Base-by-base conservation (phyloP, 1,140 invertebrate genomes). In the Drosophila suzukii region DNA sequence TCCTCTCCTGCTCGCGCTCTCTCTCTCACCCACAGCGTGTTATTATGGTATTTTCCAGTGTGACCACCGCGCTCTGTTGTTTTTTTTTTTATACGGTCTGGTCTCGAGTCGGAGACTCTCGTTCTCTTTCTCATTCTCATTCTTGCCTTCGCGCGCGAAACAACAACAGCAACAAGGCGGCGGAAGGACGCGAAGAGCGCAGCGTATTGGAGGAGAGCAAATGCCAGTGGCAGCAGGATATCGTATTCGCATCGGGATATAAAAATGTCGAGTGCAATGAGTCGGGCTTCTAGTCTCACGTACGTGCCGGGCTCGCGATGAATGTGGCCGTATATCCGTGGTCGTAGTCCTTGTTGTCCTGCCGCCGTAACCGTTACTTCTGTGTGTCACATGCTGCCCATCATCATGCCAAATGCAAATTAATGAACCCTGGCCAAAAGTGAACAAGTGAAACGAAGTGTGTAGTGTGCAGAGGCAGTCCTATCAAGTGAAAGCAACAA, bases 211-310 rank as follows among this genome's bases (percentile, higher is more conserved):
- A 55, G 73, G 56, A 78, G 76, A 74, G 77, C 80, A 62, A 77
- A 38, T 36, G 53, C 34, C 51, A 70, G 49, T 36, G 46, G 15
- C 58, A 70, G 49, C 58, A 70, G 49, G 72, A 84, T 72, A 74
- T 74, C 72, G 80, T 81, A 81, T 55, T 75, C 75, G 81, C 78
- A 81, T 71, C 65, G 86, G 90, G 86, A 91, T 91, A 90, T 91
- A 91, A 86, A 91, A 91, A 89, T 91, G 85, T 90, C 84, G 91
- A 91, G 90, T 91, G 75, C 83, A 83, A 74, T 88, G 89, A 76
- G 73, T 76, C 71, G 88, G 78, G 84, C 83, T 80, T 90, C 78
- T 90, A 91, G 90, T 91, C 79, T 91, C 90, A 91, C 83, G 86
- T 91, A 91, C 90, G 83, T 90, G 86, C 90, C 90, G 90, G 90